Evolutionary conservation across 2,797 vertebrate species (phyloP).

Genomic region (Anisognathus igniventris): DNA sequence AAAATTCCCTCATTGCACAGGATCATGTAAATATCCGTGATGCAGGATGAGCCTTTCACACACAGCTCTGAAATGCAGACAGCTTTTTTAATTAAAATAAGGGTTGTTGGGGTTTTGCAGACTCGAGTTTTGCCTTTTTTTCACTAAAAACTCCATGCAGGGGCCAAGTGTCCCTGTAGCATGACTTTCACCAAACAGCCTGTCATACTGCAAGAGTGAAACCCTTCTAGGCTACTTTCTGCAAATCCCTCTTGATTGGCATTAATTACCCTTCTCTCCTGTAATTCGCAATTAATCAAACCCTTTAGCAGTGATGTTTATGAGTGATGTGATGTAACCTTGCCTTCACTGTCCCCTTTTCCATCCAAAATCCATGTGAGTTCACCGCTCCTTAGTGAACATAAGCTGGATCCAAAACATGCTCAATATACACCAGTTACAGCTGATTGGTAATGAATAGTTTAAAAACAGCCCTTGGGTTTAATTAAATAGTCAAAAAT

Average conservation of each 20-base stretch:
- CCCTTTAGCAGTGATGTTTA: background rate
- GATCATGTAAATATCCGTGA: background rate
- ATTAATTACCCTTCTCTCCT: background rate
- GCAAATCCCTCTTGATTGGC: background rate
- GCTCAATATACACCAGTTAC: background rate
- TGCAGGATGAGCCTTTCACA: background rate
- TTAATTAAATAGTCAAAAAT: background rate
- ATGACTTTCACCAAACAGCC: background rate
- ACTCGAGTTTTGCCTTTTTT: rapidly evolving
- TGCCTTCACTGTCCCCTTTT: rapidly evolving
- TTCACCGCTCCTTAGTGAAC: background rate
- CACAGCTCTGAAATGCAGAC: background rate
- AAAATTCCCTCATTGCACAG: background rate
- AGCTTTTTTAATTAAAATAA: rapidly evolving
- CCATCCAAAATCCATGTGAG: rapidly evolving
- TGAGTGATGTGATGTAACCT: background rate
- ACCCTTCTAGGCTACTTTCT: background rate
- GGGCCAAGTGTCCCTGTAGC: rapidly evolving
- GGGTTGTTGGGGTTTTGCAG: background rate
- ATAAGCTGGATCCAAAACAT: background rate
- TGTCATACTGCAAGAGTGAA: background rate
- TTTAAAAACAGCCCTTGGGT: background rate
- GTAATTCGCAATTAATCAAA: conserved; percentile 27
- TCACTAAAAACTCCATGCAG: background rate
- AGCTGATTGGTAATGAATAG: background rate